Percentiles rank a stretch among this genome's conserved stretches.
These are phyloP conservation scores for Hyperoplus immaculatus DNA, from an alignment of 2,797 vertebrate species.

Conservation along the genomic window DNA sequence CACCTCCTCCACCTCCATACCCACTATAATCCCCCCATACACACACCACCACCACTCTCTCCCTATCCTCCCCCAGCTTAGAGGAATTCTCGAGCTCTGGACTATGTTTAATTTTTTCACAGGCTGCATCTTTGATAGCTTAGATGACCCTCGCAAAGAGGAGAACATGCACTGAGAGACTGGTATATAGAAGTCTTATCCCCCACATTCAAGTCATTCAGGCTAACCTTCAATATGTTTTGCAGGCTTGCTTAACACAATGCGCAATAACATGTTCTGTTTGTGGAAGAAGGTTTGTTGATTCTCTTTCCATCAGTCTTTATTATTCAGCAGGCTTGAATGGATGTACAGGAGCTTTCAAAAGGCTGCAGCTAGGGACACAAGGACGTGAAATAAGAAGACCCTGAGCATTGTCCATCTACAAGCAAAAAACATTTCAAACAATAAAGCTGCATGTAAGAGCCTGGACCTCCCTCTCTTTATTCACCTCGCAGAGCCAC, in stretches of 20 bases:
- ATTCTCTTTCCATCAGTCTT: constrained; percentile 19
- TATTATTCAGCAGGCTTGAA: constrained; percentile 30
- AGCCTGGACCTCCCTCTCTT: constrained; percentile 57
- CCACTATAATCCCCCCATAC: constrained; percentile 62
- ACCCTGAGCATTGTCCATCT: constrained; percentile 67
- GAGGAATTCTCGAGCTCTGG: constrained; percentile 88
- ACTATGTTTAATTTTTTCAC: constrained; percentile 87
- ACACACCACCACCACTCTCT: constrained; percentile 34
- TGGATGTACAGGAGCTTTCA: constrained; percentile 38
- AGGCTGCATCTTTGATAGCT: constrained; percentile 87
- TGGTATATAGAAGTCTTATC: constrained; percentile 49
- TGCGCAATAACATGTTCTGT: constrained; percentile 18
- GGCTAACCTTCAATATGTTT: constrained; percentile 10
- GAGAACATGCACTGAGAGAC: constrained; percentile 65
- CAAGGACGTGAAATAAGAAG: constrained; percentile 56
- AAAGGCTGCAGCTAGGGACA: constrained; percentile 34
- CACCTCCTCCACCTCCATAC: constrained; percentile 72
- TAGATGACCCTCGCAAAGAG: constrained; percentile 81
- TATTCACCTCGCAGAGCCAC: constrained; percentile 60
- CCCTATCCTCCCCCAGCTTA: constrained; percentile 83
- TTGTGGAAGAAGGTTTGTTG: not conserved
- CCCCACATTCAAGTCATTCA: constrained; percentile 64
- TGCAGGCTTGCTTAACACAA: constrained; percentile 35
- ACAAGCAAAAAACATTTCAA: constrained; percentile 51
- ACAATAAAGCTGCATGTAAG: constrained; percentile 51